These are phyloP conservation scores for Anniella stebbinsi DNA, from an alignment of 2,797 vertebrate species.

Conservation along the genomic window DNA sequence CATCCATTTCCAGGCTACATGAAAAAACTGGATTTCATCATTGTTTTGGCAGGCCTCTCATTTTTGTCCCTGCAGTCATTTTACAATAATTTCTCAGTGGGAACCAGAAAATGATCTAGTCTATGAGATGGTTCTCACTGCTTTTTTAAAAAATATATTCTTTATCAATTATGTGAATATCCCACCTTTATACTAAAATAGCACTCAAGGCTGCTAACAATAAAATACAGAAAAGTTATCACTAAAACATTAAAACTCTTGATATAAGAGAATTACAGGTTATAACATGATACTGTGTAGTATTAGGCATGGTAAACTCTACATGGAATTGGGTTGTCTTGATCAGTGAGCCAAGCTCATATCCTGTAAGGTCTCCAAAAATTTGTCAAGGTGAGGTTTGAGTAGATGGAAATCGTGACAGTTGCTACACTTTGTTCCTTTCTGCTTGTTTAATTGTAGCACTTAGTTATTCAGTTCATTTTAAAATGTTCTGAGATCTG, in stretches of 20 bases:
- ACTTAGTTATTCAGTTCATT: background rate
- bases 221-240: background rate
- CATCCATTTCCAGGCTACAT: background rate
- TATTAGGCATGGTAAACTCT: background rate
- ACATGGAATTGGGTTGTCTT: background rate
- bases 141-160: background rate
- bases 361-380: background rate
- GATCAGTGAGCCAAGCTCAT: background rate
- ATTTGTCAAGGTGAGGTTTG: background rate
- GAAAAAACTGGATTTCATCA: background rate
- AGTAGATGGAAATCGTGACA: background rate
- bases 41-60: background rate
- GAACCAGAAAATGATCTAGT: background rate
- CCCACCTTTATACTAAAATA: too few species aligned
- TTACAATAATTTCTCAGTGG: background rate
- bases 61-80: background rate
- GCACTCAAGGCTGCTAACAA: background rate
- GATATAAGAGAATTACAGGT: background rate
- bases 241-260: too few species aligned
- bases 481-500: background rate
- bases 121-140: background rate
- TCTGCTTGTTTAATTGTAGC: background rate
- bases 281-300: background rate
- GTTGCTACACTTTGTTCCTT: background rate
- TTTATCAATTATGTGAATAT: background rate